Base-by-base conservation (phyloP, 2,797 vertebrate genomes). In the Amazona finschi region DNA sequence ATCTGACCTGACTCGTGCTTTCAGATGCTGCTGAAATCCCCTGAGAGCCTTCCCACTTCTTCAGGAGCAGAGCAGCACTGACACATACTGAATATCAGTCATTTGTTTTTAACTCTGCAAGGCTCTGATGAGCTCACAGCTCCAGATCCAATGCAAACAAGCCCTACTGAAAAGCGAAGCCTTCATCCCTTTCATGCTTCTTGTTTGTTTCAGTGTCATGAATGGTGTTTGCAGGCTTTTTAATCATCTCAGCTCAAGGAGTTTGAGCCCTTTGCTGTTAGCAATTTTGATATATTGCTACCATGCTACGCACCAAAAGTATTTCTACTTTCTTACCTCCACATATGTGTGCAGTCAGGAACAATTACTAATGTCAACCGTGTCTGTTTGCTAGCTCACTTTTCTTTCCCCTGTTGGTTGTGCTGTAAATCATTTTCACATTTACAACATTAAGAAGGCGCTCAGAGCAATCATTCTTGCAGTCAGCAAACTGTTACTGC, bases 371-470 rank as follows among this genome's bases (percentile, higher is more conserved):
- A 79, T 82, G 95, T 94, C 95, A 95, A 78, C 96, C 84, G 30
- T 91, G 70, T 84, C 89, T 89, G 82, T 93, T 84, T 82, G 49
- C 80, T 93, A 73, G 80, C 89, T 92, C 64, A 67, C 67, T 62
- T 90, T 89, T 91, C 55, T 57, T 58, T 66, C 5, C 82, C 91
- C 70, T 61, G 47, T 93, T 88, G 87, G 84, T 94, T 24, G 8
- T 81, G 93, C 90, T 94, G 88, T 96, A 96, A 96, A 97, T 96
- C 93, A 96, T 96, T 95, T 96, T 96, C 96, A 95, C 94, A 96
- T 96, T 92, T 94, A 89, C 93, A 95, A 91, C 94, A 86, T 93
- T 93, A 94, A 93, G 85, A 94, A 96, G 93, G 94, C 43, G 9
- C 93, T 93, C 90, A 67, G 87, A 92, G 90, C 91, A 94, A 96